phyloP scores from a whole-genome alignment of 2,113 vertebrate genomes.

The Rhabdomys dilectus region DNA sequence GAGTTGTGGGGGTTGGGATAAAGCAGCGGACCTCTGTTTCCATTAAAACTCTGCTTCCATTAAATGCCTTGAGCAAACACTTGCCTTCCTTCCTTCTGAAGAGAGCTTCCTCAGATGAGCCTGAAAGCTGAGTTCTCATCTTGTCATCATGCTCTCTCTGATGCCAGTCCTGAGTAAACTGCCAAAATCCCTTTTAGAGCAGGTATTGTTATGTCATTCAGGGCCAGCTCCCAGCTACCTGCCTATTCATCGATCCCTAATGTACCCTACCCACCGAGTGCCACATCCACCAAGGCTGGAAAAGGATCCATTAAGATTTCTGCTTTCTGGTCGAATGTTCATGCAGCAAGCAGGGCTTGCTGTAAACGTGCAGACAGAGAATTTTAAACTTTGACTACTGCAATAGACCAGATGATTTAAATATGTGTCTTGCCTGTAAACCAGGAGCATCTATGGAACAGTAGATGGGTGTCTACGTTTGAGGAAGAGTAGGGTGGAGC shows the following conservation, averaged over 20 bases:
- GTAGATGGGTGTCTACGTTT: background rate
- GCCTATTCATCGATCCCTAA: background rate
- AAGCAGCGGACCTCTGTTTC: background rate
- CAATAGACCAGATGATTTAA: constrained; percentile 26
- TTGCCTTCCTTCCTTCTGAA: constrained; percentile 25
- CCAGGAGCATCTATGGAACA: background rate
- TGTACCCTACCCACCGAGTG: background rate
- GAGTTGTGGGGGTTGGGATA: background rate
- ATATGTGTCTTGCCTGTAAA: constrained; percentile 40
- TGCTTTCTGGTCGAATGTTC: constrained; percentile 7
- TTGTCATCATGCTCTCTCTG: background rate
- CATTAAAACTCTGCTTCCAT: background rate
- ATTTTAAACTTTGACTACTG: background rate
- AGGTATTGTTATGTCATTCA: background rate
- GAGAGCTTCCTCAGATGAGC: background rate
- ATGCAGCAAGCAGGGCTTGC: background rate
- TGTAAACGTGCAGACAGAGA: background rate
- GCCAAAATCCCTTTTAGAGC: background rate
- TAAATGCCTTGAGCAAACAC: background rate
- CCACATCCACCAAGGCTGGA: background rate
- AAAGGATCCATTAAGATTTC: background rate
- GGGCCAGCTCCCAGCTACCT: background rate
- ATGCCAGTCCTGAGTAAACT: background rate
- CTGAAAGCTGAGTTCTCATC: background rate
- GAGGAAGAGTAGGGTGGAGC: background rate